phyloP scores from a whole-genome alignment of 2,113 vertebrate species.

The Vimba vimba region DNA sequence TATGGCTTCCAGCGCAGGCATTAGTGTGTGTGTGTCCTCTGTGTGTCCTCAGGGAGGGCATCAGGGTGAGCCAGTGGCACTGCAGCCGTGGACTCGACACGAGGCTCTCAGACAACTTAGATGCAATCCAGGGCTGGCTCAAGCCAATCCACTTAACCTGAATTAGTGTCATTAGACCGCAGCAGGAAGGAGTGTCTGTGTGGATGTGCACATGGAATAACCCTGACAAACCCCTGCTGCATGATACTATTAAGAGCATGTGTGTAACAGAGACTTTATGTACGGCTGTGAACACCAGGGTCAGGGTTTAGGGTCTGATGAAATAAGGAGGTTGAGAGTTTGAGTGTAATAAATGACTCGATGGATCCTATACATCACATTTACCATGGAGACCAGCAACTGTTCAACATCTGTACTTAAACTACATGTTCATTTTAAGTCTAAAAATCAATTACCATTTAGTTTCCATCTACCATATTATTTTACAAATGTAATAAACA shows the following conservation, averaged over 20 bases:
- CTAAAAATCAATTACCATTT: no score
- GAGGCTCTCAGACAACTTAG: slow-evolving; percentile 77
- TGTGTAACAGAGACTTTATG: neutral
- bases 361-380: neutral
- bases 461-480: no score
- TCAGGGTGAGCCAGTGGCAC: slow-evolving; percentile 60
- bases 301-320: neutral
- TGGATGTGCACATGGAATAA: slow-evolving; percentile 24
- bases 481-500: no score
- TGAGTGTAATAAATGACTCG: neutral
- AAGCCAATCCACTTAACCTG: slow-evolving; percentile 78
- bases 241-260: neutral
- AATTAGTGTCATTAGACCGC: slow-evolving; percentile 75
- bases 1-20: neutral
- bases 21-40: neutral
- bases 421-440: neutral
- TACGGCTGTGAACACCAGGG: neutral
- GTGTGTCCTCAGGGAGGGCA: slow-evolving; percentile 7
- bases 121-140: slow-evolving; percentile 66
- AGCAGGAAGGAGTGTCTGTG: slow-evolving; percentile 47
- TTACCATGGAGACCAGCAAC: neutral
- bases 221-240: slow-evolving; percentile 5
- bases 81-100: slow-evolving; percentile 64
- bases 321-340: neutral
- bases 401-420: slow-evolving; percentile 10